Evolutionary conservation across 2,888 invertebrate species (phyloP), one percentile per base, ranked within the genome.

Genomic region (Stenoptilia bipunctidactyla): DNA sequence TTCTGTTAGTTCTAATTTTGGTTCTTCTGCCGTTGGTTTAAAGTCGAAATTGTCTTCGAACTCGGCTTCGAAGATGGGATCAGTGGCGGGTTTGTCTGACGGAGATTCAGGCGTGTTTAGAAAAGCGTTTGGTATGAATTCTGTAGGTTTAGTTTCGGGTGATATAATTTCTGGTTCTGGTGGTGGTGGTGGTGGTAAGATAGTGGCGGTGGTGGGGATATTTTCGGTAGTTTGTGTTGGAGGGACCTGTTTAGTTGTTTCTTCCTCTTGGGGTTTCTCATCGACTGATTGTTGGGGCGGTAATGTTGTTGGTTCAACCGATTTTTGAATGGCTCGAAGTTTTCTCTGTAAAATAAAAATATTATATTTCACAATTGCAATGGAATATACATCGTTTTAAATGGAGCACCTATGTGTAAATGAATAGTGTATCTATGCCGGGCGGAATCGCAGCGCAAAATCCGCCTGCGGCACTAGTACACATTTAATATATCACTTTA

Each of bases 241-340:
- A 0, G 54, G 52, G n/a, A n/a, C n/a, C n/a, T n/a, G n/a, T n/a
- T n/a, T n/a, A n/a, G n/a, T n/a, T n/a, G n/a, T n/a, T 40, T 61
- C 62, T 5, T 77, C 79, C 13, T 80, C 79, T 5, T 45, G 34
- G 36, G 39, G 50, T 45, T 58, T 63, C 15, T 68, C 65, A 34
- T 68, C 68, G 8, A 57, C 37, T 13, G 34, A 34, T 1, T 59
- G 57, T 34, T 68, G 69, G 14, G 70, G 67, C 12, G 65, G 52
- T 15, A 73, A 50, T 15, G 72, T 61, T 44, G 77, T 84, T 5
- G 87, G 86, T 45, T 77, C 84, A 1, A 70, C 71, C 1, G 86
- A 86, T 45, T 84, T 76, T 50, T 88, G 88, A 10, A 90, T 88
- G 10, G 86, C 80, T 38, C 91, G 86, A 36, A 90, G 82, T 64